Evolutionary conservation across 2,113 vertebrate species (phyloP).

Genomic region (Astur gentilis): DNA sequence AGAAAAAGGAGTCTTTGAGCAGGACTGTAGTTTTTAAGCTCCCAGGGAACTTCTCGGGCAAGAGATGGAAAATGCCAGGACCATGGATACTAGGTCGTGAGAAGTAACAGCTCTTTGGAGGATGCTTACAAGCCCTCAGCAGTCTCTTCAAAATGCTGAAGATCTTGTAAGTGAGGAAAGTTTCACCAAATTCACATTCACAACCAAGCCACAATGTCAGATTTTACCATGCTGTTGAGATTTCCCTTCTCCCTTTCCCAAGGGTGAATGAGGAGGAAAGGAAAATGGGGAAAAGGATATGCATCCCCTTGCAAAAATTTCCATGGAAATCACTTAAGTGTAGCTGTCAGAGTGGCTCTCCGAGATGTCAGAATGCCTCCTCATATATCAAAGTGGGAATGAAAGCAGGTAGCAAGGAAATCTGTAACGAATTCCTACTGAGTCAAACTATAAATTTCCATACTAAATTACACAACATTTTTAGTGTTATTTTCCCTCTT

Average conservation of each 20-base stretch:
- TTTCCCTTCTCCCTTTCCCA: background rate
- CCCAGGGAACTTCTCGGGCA: background rate
- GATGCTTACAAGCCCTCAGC: background rate
- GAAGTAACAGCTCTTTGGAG: background rate
- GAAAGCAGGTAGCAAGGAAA: constrained; percentile 28
- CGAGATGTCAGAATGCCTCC: background rate
- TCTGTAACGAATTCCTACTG: background rate
- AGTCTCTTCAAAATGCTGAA: background rate
- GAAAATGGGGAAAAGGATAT: background rate
- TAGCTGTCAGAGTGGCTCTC: background rate
- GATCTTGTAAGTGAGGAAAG: background rate
- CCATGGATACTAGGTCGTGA: background rate
- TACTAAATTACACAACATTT: constrained; percentile 1
- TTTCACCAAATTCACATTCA: background rate
- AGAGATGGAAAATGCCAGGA: background rate
- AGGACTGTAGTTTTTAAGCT: background rate
- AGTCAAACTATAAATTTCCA: constrained; percentile 1
- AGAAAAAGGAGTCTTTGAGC: background rate
- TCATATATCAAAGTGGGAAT: constrained; percentile 14
- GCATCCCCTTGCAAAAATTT: background rate
- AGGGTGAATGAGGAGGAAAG: background rate
- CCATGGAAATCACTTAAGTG: background rate
- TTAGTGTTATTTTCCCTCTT: constrained; percentile 9
- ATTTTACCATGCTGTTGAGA: background rate
- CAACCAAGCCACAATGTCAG: background rate